Evolutionary conservation across 2,888 invertebrate species (phyloP).

Genomic region (Aspidapion aeneum): DNA sequence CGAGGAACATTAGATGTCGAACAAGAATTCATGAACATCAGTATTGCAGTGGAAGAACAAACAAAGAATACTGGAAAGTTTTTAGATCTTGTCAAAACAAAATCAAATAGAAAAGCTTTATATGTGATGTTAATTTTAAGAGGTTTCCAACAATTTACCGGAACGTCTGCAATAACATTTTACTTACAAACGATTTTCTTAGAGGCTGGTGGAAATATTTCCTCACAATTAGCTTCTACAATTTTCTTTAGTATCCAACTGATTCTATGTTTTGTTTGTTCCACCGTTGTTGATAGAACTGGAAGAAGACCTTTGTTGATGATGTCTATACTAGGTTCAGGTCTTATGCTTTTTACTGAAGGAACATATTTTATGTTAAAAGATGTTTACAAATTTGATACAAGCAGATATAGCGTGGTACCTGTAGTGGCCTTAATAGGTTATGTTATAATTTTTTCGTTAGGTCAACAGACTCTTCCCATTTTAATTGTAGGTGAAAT

Average conservation of each 20-base stretch:
- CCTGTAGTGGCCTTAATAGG: constrained; percentile 49
- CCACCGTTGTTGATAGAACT: constrained; percentile 56
- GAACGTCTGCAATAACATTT: constrained; percentile 60
- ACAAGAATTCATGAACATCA: constrained; percentile 40
- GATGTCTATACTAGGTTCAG: constrained; percentile 49
- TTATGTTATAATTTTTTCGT: constrained; percentile 51
- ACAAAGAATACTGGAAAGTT: constrained; percentile 54
- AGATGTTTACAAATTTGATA: constrained; percentile 40
- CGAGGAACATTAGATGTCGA: constrained; percentile 52
- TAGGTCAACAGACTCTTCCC: constrained; percentile 54
- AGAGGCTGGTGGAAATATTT: constrained; percentile 45
- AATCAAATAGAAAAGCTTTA: constrained; percentile 60
- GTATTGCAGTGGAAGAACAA: constrained; percentile 38
- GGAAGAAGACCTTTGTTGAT: constrained; percentile 55
- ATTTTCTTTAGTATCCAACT: constrained; percentile 53
- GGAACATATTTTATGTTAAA: constrained; percentile 49
- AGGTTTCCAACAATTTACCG: constrained; percentile 55
- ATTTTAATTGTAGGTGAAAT: constrained; percentile 53
- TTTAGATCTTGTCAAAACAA: constrained; percentile 54
- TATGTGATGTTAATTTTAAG: constrained; percentile 58
- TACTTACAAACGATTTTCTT: constrained; percentile 55
- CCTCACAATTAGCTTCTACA: constrained; percentile 42
- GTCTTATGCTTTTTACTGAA: constrained; percentile 45
- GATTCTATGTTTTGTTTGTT: constrained; percentile 53
- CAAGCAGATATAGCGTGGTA: constrained; percentile 43